Evolutionary conservation across 2,113 vertebrate species (phyloP).

Genomic region (Amphiprion percula): DNA sequence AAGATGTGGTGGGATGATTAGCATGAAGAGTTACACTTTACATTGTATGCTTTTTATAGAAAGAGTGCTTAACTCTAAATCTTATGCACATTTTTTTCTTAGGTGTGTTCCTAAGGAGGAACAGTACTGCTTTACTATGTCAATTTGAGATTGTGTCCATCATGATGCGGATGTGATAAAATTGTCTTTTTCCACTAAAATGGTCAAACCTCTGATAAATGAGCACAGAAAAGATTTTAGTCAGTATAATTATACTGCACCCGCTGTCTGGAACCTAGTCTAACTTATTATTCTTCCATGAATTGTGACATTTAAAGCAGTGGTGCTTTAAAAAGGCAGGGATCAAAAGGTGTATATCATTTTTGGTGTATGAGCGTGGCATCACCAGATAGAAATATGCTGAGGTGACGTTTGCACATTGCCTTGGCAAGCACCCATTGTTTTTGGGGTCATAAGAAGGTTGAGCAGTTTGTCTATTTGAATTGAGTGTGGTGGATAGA

Average conservation of each 20-base stretch:
- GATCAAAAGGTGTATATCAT: background rate
- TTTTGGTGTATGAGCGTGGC: slow-evolving; percentile 33
- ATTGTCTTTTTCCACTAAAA: too few relatives aligned
- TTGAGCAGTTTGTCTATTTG: slow-evolving; percentile 59
- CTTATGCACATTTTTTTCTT: too few relatives aligned
- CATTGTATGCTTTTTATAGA: too few relatives aligned
- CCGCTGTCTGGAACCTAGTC: background rate
- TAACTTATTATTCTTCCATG: background rate
- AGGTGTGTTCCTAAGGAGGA: too few relatives aligned
- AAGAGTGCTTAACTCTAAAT: too few relatives aligned
- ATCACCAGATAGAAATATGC: slow-evolving; percentile 30
- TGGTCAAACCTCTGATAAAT: too few relatives aligned
- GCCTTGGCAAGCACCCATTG: slow-evolving; percentile 52
- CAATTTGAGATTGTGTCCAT: too few relatives aligned
- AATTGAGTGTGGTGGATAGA: slow-evolving; percentile 51
- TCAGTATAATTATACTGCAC: background rate
- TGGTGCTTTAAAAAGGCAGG: background rate
- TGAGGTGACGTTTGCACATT: slow-evolving; percentile 64
- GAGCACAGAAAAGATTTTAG: background rate
- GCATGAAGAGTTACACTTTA: too few relatives aligned
- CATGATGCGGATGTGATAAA: too few relatives aligned
- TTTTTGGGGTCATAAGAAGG: slow-evolving; percentile 56
- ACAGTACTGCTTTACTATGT: too few relatives aligned
- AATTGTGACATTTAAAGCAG: slow-evolving; percentile 1
- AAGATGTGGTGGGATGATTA: too few relatives aligned